Conservation (phyloP, 2,113 vertebrate genomes). For the Redunca redunca region DNA sequence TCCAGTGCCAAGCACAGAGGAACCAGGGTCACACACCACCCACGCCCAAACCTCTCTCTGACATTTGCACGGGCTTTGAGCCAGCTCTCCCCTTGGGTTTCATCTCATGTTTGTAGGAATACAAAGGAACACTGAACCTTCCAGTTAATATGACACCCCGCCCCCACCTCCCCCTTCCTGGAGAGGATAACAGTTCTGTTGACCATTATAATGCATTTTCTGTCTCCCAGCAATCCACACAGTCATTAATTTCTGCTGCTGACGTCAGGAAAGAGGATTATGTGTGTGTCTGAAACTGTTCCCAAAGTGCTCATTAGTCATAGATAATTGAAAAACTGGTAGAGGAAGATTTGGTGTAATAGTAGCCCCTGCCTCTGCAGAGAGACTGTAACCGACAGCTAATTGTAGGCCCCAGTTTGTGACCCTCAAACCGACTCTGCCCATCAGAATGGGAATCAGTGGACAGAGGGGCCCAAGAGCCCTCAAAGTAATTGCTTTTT, state of each 20-base stretch:
- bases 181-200: slow-evolving; percentile 60
- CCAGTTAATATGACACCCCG: slow-evolving; percentile 36
- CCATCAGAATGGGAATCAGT: slow-evolving; percentile 13
- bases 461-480: neutral
- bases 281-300: slow-evolving; percentile 75
- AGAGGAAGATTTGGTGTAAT: slow-evolving; percentile 71
- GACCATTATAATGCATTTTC: slow-evolving; percentile 51
- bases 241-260: slow-evolving; percentile 73
- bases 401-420: slow-evolving; percentile 58
- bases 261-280: slow-evolving; percentile 65
- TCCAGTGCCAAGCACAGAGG: neutral
- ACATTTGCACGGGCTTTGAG: slow-evolving; percentile 11
- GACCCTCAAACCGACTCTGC: slow-evolving; percentile 38
- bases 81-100: neutral
- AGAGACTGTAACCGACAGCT: slow-evolving; percentile 53
- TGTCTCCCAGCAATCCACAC: slow-evolving; percentile 57
- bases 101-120: neutral
- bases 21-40: neutral
- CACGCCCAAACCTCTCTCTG: slow-evolving; percentile 32
- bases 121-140: slow-evolving; percentile 35
- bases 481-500: neutral
- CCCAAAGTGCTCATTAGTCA: slow-evolving; percentile 76
- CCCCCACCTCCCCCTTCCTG: neutral
- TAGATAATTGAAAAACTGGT: slow-evolving; percentile 74
- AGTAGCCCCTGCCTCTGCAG: slow-evolving; percentile 59